Evolutionary conservation across 2,113 vertebrate species (phyloP).

Genomic region (Sinocyclocheilus grahami): DNA sequence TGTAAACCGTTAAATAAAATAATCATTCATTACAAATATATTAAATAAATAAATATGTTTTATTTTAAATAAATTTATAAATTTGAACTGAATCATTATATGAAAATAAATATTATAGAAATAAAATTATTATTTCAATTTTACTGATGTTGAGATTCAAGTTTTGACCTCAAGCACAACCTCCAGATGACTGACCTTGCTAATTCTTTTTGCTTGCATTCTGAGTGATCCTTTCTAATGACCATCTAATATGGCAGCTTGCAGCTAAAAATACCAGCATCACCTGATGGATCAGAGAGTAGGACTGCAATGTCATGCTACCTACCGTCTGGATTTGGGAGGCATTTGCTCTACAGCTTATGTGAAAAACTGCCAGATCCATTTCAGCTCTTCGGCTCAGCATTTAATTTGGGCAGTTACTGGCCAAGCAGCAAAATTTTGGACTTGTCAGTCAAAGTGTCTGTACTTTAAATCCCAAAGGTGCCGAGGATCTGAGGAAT

Average conservation of each 20-base stretch:
- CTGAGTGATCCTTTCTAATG: not conserved
- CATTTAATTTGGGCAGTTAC: not conserved
- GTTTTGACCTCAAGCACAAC: not conserved
- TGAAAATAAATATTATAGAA: not conserved
- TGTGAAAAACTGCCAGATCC: not conserved
- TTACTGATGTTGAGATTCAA: not conserved
- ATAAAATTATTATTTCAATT: not conserved
- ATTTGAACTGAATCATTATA: not conserved
- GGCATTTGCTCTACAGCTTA: conserved; percentile 2
- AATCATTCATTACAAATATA: not conserved
- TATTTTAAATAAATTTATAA: not conserved
- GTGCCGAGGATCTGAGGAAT: not conserved
- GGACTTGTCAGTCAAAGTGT: not conserved
- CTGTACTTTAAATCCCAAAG: not conserved
- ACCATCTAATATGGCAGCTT: not conserved
- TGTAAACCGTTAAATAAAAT: not conserved
- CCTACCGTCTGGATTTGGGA: conserved; percentile 6
- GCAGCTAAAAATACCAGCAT: conserved; percentile 32
- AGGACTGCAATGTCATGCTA: not conserved
- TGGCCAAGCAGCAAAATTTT: not conserved
- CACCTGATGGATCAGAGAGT: conserved; percentile 7
- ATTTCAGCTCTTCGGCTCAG: conserved; percentile 6
- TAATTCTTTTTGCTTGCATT: not conserved
- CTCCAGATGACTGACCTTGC: not conserved
- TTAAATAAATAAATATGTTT: not conserved